Percentiles rank a stretch among this genome's conserved stretches.
phyloP scores from a whole-genome alignment of 2,888 invertebrate genomes.

The Chrysotoxum bicinctum region DNA sequence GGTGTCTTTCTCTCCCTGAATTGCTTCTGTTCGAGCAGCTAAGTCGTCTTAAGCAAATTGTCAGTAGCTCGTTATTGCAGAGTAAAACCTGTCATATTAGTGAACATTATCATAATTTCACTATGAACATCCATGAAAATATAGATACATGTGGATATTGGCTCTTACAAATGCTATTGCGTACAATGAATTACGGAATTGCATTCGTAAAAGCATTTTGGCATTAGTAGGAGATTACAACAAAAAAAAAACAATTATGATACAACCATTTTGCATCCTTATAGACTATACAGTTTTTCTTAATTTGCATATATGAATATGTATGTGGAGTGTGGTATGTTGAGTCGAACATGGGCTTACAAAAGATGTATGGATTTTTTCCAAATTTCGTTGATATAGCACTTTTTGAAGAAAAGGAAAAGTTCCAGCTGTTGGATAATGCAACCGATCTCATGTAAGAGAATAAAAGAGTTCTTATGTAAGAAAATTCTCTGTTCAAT shows the following conservation, averaged over 20 bases:
- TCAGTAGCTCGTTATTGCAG: slow-evolving; percentile 35
- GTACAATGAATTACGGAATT: not conserved
- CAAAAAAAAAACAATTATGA: not conserved
- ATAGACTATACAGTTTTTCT: too few relatives aligned
- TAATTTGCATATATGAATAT: too few relatives aligned
- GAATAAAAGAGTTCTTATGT: too few relatives aligned
- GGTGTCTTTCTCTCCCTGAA: not conserved
- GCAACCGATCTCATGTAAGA: too few relatives aligned
- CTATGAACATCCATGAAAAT: slow-evolving; percentile 16
- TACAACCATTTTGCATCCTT: too few relatives aligned
- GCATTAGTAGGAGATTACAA: not conserved
- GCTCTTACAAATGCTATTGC: not conserved
- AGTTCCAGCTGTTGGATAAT: too few relatives aligned
- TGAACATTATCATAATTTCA: slow-evolving; percentile 58
- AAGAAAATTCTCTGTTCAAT: too few relatives aligned
- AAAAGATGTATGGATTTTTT: too few relatives aligned
- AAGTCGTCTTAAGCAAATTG: not conserved
- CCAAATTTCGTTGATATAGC: too few relatives aligned
- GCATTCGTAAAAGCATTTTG: slow-evolving; percentile 18
- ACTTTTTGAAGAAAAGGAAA: too few relatives aligned
- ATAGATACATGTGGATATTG: not conserved
- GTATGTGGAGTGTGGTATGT: too few relatives aligned
- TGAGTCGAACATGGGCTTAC: too few relatives aligned
- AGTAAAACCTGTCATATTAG: slow-evolving; percentile 38
- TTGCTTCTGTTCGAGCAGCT: slow-evolving; percentile 12